Conservation (phyloP, 2,113 vertebrate species). For the Larimichthys crocea region DNA sequence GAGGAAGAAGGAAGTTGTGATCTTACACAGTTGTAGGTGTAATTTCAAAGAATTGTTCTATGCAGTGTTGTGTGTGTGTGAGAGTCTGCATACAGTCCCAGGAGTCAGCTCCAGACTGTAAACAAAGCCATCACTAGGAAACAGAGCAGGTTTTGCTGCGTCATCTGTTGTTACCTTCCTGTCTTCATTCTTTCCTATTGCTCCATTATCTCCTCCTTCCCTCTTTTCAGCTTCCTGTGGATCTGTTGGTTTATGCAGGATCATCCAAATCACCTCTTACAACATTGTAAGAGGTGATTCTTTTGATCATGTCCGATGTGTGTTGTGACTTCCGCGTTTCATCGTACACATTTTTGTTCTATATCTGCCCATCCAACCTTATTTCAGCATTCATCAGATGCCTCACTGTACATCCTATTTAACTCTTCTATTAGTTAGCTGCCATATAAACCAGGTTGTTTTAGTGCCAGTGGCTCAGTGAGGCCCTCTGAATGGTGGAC, state of each 20-base stretch:
- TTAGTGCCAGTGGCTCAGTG: not conserved
- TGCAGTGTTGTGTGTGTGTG: not conserved
- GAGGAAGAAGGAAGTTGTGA: slow-evolving; percentile 5
- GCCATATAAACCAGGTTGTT: not conserved
- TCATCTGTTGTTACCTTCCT: slow-evolving; percentile 23
- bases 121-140: slow-evolving; percentile 68
- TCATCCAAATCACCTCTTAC: not conserved
- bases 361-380: not conserved
- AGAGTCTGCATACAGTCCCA: slow-evolving; percentile 14
- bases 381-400: not conserved
- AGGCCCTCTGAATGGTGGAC: slow-evolving; percentile 52
- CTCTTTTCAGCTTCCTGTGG: not conserved
- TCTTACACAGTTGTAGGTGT: not conserved
- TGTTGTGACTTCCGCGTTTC: not conserved
- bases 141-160: slow-evolving; percentile 47
- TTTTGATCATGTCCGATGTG: not conserved
- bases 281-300: not conserved
- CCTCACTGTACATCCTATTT: not conserved
- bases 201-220: not conserved
- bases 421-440: not conserved
- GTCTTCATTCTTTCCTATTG: not conserved
- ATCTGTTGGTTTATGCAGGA: not conserved
- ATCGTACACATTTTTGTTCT: not conserved
- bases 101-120: slow-evolving; percentile 35
- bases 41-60: not conserved